Evolutionary conservation across 1,140 invertebrate species (phyloP), one percentile per base, ranked within the genome.

Genomic region (Tetragonula clypearis): DNA sequence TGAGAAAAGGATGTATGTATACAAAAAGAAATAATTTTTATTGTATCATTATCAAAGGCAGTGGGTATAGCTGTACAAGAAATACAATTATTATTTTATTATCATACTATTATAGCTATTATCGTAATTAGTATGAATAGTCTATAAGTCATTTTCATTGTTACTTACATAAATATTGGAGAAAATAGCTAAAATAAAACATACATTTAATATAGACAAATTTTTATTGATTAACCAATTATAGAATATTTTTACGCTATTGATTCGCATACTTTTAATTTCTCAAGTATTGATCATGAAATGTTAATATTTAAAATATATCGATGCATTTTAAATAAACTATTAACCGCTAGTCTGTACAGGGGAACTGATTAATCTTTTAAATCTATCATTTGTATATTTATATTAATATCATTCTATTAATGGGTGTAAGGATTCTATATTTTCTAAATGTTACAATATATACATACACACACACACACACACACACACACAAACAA

Each of bases 111-210:
- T 92, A 94, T 85, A 90, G 88, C 86, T 92, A 92, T 91, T 92
- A 93, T 87, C 86, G 87, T 94, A 94, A 93, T 78, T 88, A 92
- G 89, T 92, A 94, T 87, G 88, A 85, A 92, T 94, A 93, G 92
- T 86, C 72, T 83, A 86, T 95, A 94, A 94, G 93, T 87, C 92
- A 94, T 94, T 95, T 95, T 94, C 93, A 95, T 94, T 95, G 94
- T 95, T 95, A 95, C 93, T 95, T 95, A 94, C 93, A 94, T 94
- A 93, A 94, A 94, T 94, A 95, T 93, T 94, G 93, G 91, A 93
- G 92, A 92, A 92, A 85, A 92, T 92, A 91, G 85, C 88, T 92
- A 93, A 93, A 94, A 94, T 93, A 95, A 94, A 94, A 87, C 92
- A 92, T 94, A 94, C 92, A 94, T 94, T 94, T 94, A 94, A 94